phyloP scores from a whole-genome alignment of 2,113 vertebrate genomes.

The Xiphophorus maculatus region DNA sequence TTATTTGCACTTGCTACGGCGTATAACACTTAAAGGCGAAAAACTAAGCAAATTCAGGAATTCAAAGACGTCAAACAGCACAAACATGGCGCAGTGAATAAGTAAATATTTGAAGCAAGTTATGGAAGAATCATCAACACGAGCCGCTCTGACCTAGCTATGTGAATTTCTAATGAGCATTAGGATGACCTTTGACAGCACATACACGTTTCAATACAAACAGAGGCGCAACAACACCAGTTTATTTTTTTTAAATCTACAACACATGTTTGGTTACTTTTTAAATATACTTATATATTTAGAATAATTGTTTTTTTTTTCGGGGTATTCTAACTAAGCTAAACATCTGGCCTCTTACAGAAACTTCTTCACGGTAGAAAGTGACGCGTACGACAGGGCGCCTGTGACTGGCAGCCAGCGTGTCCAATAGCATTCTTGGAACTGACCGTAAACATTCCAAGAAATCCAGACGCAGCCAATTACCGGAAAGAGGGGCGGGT shows the following conservation, averaged over 20 bases:
- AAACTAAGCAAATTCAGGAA: neutral
- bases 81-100: neutral
- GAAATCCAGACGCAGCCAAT: slow-evolving; percentile 66
- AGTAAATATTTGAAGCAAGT: neutral
- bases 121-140: neutral
- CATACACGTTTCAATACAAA: neutral
- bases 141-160: slow-evolving; percentile 55
- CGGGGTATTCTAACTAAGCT: slow-evolving; percentile 40
- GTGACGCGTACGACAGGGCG: slow-evolving; percentile 43
- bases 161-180: slow-evolving; percentile 51
- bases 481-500: slow-evolving; percentile 33
- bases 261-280: neutral
- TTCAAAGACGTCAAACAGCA: neutral
- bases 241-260: neutral
- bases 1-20: neutral
- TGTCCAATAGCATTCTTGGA: slow-evolving; percentile 69
- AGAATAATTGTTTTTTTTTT: neutral
- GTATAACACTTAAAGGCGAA: neutral
- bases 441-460: slow-evolving; percentile 63
- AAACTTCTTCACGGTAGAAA: slow-evolving; percentile 79
- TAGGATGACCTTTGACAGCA: slow-evolving; percentile 28
- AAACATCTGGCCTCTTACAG: slow-evolving; percentile 73
- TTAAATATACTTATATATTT: neutral
- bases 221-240: rapidly evolving
- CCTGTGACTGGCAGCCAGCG: slow-evolving; percentile 56